A percentile compares a stretch with the other conserved stretches of the same genome.
These are phyloP conservation scores for Harpagoxenus sublaevis DNA, from an alignment of 2,888 invertebrate species.

Conservation along the genomic window DNA sequence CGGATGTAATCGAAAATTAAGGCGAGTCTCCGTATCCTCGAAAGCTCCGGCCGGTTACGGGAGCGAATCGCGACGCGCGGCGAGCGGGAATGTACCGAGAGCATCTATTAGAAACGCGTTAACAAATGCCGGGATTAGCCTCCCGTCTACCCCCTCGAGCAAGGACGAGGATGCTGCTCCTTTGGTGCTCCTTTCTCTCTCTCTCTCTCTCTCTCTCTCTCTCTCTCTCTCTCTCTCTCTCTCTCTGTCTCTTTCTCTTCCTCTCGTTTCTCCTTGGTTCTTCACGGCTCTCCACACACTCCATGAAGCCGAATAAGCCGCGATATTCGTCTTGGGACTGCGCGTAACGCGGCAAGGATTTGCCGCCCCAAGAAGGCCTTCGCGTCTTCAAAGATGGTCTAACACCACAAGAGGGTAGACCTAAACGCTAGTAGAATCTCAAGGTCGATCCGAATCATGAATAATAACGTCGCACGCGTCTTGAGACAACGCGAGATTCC, in stretches of 20 bases:
- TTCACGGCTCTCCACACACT: constrained; percentile 40
- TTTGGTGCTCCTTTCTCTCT: constrained; percentile 49
- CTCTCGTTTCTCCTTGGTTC: constrained; percentile 35
- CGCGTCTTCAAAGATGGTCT: constrained; percentile 44
- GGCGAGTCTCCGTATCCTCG: constrained; percentile 70
- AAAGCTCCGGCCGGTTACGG: constrained; percentile 60
- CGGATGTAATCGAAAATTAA: constrained; percentile 76
- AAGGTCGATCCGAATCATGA: constrained; percentile 40
- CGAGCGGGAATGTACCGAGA: constrained; percentile 61
- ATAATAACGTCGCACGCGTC: constrained; percentile 21
- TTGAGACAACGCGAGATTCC: background rate
- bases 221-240: constrained; percentile 33
- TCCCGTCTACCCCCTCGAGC: constrained; percentile 63
- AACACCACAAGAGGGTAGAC: constrained; percentile 32
- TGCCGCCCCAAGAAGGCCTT: constrained; percentile 31
- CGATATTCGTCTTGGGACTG: constrained; percentile 73
- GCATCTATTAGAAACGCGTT: constrained; percentile 84
- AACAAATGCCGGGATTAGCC: constrained; percentile 83
- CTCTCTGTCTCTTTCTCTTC: constrained; percentile 32
- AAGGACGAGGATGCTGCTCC: constrained; percentile 55
- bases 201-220: constrained; percentile 35
- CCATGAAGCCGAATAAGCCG: constrained; percentile 66
- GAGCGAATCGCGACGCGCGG: constrained; percentile 56
- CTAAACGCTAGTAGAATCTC: constrained; percentile 12
- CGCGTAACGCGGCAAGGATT: constrained; percentile 69